phyloP scores from a whole-genome alignment of 2,888 invertebrate genomes.

The Metellina segmentata region DNA sequence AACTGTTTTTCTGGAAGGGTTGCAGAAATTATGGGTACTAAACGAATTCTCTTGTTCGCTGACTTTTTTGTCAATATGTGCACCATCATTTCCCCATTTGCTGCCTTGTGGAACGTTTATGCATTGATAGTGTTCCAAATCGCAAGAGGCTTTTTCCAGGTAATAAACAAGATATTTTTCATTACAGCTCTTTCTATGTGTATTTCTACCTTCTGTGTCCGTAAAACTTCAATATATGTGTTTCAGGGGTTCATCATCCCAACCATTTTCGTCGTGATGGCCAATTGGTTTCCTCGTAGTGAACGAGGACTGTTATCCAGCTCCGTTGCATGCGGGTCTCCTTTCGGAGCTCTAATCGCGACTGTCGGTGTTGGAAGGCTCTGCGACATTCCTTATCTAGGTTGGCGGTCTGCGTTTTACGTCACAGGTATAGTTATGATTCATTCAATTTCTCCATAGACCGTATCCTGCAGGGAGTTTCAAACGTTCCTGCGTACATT shows the following conservation, averaged over 20 bases:
- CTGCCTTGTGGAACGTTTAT: constrained; percentile 28
- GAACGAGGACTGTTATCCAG: constrained; percentile 8
- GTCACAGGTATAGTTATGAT: background rate
- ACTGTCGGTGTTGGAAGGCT: background rate
- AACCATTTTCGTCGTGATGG: background rate
- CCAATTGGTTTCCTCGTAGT: constrained; percentile 16
- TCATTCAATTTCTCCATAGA: too few species aligned
- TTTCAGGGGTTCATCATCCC: constrained; percentile 19
- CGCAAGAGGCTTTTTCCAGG: constrained; percentile 28
- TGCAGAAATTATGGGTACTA: constrained; percentile 27
- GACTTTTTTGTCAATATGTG: background rate
- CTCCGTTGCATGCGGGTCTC: background rate
- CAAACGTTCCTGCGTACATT: too few species aligned
- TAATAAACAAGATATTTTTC: background rate
- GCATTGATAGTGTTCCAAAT: constrained; percentile 13
- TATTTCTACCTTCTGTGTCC: too few species aligned
- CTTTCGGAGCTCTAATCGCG: background rate
- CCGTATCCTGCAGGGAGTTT: too few species aligned
- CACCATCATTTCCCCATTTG: constrained; percentile 34
- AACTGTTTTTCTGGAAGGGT: constrained; percentile 12
- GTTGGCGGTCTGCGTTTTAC: constrained; percentile 20
- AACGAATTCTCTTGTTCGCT: background rate
- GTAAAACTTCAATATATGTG: too few species aligned
- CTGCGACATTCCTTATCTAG: background rate
- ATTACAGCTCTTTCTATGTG: too few species aligned